phyloP scores from a whole-genome alignment of 2,888 invertebrate genomes.

The Zeuzera pyrina region DNA sequence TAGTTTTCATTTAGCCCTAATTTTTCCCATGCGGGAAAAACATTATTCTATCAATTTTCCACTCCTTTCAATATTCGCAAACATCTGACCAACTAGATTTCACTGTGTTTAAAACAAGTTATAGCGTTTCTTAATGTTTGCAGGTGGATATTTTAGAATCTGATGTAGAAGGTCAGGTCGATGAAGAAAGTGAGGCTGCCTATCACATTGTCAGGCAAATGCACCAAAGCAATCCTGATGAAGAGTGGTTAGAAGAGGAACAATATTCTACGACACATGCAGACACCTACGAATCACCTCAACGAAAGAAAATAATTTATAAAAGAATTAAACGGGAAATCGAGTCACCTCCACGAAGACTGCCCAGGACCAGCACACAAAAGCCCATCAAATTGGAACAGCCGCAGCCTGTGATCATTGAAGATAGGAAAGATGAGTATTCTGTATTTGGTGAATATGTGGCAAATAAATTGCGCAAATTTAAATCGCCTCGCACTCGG shows the following conservation, averaged over 20 bases:
- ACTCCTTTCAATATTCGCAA: no score
- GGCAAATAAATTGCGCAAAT: constrained; percentile 54
- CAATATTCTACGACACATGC: no score
- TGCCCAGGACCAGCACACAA: background rate
- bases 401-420: no score
- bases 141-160: constrained; percentile 24
- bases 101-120: background rate
- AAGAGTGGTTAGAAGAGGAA: constrained; percentile 62
- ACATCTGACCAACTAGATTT: background rate
- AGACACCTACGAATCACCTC: constrained; percentile 39
- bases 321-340: constrained; percentile 51
- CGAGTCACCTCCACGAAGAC: constrained; percentile 29
- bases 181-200: constrained; percentile 34
- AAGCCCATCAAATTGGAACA: constrained; percentile 4
- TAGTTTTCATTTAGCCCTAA: no score
- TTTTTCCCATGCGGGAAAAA: no score
- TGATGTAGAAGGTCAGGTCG: constrained; percentile 26
- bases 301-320: constrained; percentile 37
- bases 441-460: constrained; percentile 59
- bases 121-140: background rate
- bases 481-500: constrained; percentile 38
- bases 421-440: constrained; percentile 46
- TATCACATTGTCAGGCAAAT: constrained; percentile 46
- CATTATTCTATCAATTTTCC: no score
- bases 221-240: constrained; percentile 42